Base-by-base conservation (phyloP, 2,113 vertebrate genomes). In the Aleadryas rufinucha region DNA sequence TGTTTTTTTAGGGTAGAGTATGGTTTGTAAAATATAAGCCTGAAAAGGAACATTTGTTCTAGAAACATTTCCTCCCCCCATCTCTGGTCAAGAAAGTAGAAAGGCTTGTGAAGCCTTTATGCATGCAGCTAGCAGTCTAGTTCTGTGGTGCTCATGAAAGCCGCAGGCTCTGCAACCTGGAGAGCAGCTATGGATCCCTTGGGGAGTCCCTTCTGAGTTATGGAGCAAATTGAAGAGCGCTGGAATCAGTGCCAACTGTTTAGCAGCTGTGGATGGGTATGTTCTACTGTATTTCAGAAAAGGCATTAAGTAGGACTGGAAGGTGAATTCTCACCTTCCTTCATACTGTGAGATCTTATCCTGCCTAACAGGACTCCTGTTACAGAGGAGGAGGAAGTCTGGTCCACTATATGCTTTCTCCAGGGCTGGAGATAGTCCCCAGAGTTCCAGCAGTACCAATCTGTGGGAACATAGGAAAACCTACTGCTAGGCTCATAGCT, bases 221-320 rank as follows among this genome's bases (percentile, higher is more conserved):
- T 0, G 0, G 39, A 37, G 53, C 35, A 47, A n/a, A 35, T 2
- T 53, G 56, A 37, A 11, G 63, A 22, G 45, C 0, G 1, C 6
- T 85, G 57, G 53, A 79, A 23, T 33, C 5, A 1, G 9, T 20
- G 37, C 52, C 16, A 42, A 13, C 7, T 5, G 8, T 45, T 63
- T 3, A 35, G 28, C 45, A 37, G 26, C 42, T 64, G 30, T n/a
- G 39, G 20, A 31, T 23, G 26, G 2, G 9, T 41, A 27, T 27
- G 27, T 21, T 52, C 41, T 54, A 33, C 24, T 47, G 8, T 15
- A 14, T 76, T 77, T 69, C 5, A 33, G 35, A 44, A 59, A 47
- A 74, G 10, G 1, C 2, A 0, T 42, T 42, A 31, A 39, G 9
- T 27, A 52, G 49, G 20, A 61, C 20, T 74, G 15, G 12, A 78